Conservation (phyloP, 2,797 vertebrate genomes). For the Cetoscarus ocellatus region DNA sequence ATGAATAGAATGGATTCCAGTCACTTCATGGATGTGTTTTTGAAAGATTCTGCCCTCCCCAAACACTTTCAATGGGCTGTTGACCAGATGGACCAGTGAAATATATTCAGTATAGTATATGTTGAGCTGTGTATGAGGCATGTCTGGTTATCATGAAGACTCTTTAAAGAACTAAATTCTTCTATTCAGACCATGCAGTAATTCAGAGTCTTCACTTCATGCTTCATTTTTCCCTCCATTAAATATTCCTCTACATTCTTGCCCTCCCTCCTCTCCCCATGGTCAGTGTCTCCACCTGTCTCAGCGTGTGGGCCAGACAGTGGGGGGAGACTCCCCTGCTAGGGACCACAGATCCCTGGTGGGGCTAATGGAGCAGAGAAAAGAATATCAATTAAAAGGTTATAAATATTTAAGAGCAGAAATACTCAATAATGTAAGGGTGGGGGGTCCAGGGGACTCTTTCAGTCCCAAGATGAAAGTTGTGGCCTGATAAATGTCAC, state of each 20-base stretch:
- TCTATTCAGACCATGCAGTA: too few relatives aligned
- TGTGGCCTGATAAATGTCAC: slow-evolving; percentile 85
- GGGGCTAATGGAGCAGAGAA: slow-evolving; percentile 79
- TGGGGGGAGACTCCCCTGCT: slow-evolving; percentile 70
- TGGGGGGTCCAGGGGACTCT: slow-evolving; percentile 74
- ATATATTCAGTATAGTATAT: too few relatives aligned
- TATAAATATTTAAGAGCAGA: slow-evolving; percentile 89
- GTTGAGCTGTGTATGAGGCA: too few relatives aligned
- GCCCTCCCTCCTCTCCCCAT: slow-evolving; percentile 45
- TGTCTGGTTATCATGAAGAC: too few relatives aligned
- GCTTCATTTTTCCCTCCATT: slow-evolving; percentile 1
- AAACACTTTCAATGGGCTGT: too few relatives aligned
- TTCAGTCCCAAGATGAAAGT: slow-evolving; percentile 81
- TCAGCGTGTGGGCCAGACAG: slow-evolving; percentile 78
- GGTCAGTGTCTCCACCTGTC: slow-evolving; percentile 77
- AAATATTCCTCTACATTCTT: slow-evolving; percentile 28
- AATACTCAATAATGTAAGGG: slow-evolving; percentile 86
- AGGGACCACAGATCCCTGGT: slow-evolving; percentile 77
- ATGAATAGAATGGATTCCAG: too few relatives aligned
- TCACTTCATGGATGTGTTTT: too few relatives aligned
- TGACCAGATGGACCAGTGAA: too few relatives aligned
- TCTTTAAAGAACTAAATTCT: too few relatives aligned
- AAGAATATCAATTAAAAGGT: slow-evolving; percentile 89
- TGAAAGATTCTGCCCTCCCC: too few relatives aligned
- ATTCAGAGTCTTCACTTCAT: slow-evolving; percentile 6